Conservation (phyloP, 1,140 invertebrate genomes). For the Drepana arcuata region DNA sequence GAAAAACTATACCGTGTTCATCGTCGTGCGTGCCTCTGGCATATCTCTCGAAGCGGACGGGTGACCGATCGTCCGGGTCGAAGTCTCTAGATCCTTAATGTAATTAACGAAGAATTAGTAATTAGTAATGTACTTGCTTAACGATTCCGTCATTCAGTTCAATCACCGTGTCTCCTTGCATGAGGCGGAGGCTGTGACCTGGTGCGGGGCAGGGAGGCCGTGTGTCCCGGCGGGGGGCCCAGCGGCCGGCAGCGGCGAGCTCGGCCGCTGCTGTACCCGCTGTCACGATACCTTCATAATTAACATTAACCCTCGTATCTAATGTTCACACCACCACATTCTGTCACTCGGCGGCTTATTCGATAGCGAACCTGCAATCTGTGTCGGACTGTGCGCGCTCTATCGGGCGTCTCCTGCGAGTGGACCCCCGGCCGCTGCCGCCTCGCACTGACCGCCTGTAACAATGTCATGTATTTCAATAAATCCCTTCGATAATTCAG, state of each 20-base stretch:
- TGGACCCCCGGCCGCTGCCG: conserved; percentile 80
- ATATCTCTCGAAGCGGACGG: conserved; percentile 32
- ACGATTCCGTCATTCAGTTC: no score
- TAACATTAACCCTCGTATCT: no score
- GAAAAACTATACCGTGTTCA: conserved; percentile 32
- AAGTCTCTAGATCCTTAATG: conserved; percentile 33
- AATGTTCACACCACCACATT: neutral
- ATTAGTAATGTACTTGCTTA: no score
- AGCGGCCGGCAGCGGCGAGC: conserved; percentile 15
- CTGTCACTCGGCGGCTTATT: neutral
- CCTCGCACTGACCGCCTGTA: conserved; percentile 77
- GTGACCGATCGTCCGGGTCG: conserved; percentile 36
- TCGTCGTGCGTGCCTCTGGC: conserved; percentile 28
- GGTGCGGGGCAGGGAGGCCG: conserved; percentile 20
- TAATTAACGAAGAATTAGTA: no score
- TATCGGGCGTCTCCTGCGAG: conserved; percentile 32
- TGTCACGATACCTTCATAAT: conserved; percentile 54
- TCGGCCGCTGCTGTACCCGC: conserved; percentile 43
- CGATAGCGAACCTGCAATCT: conserved; percentile 57
- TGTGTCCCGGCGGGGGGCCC: conserved; percentile 1
- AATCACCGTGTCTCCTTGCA: conserved; percentile 11
- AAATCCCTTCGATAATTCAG: neutral
- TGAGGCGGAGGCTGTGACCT: conserved; percentile 39
- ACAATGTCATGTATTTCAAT: conserved; percentile 8
- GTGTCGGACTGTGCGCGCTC: conserved; percentile 73